Percentiles rank a stretch among this genome's conserved stretches.
Evolutionary conservation across 2,113 vertebrate species (phyloP).

Genomic region (Spizaetus ornatus): DNA sequence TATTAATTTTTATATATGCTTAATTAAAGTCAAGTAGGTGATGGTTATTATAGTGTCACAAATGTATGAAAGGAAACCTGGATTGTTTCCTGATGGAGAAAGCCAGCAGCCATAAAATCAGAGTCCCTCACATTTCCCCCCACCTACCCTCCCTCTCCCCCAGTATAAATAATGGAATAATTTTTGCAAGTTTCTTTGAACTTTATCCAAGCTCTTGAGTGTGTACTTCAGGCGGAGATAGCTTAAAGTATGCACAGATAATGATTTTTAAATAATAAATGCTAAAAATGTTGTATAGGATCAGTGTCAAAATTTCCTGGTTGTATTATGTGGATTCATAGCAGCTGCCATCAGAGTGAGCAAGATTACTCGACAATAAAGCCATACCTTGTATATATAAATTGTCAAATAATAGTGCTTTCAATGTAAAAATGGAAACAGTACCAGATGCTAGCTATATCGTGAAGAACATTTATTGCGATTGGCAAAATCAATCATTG

Average conservation of each 20-base stretch:
- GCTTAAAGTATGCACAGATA: neutral
- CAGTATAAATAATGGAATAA: neutral
- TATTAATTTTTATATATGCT: neutral
- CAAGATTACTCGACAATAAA: neutral
- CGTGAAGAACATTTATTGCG: neutral
- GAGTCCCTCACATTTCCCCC: neutral
- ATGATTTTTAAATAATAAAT: neutral
- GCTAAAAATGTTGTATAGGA: neutral
- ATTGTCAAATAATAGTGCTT: neutral
- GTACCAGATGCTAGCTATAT: neutral
- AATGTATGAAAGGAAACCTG: neutral
- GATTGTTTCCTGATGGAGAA: neutral
- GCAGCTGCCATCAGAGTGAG: neutral
- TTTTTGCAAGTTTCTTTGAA: neutral
- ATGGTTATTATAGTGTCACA: neutral
- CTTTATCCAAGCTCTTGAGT: neutral
- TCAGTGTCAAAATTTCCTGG: neutral
- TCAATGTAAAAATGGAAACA: neutral
- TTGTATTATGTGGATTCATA: neutral
- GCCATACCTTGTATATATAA: neutral
- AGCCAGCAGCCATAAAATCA: neutral
- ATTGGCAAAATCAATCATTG: neutral
- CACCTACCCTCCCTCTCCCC: neutral
- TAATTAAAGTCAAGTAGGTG: constrained; percentile 5
- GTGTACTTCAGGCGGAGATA: neutral